Percentiles rank a stretch among this genome's conserved stretches.
Conservation (phyloP, 2,113 vertebrate species). For the Callipepla californica region DNA sequence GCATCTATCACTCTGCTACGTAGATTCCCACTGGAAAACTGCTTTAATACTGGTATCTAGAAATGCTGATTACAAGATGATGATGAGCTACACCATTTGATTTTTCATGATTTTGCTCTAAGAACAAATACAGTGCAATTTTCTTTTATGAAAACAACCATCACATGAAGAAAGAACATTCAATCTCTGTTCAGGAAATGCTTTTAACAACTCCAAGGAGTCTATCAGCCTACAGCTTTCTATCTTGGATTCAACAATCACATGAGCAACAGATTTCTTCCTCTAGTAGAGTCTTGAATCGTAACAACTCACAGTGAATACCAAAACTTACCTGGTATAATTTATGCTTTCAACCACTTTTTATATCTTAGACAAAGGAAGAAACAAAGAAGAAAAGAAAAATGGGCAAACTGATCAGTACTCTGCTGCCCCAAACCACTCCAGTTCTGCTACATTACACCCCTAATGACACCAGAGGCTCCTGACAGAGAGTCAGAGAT, state of each 20-base stretch:
- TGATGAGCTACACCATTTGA: neutral
- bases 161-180: neutral
- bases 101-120: neutral
- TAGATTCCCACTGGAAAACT: neutral
- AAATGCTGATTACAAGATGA: neutral
- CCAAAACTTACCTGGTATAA: neutral
- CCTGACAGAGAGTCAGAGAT: neutral
- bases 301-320: neutral
- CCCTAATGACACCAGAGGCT: neutral
- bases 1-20: neutral
- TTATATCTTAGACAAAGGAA: neutral
- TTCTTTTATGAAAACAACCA: neutral
- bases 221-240: neutral
- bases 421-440: neutral
- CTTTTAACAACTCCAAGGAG: neutral
- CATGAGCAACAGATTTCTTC: neutral
- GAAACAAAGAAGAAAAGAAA: neutral
- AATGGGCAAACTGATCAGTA: neutral
- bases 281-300: too few relatives aligned
- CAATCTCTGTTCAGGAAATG: neutral
- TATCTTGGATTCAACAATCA: too few relatives aligned
- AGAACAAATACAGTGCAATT: accelerated
- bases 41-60: neutral
- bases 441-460: neutral
- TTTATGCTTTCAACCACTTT: neutral